phyloP scores from a whole-genome alignment of 2,113 vertebrate genomes.

The Phyllostomus discolor region DNA sequence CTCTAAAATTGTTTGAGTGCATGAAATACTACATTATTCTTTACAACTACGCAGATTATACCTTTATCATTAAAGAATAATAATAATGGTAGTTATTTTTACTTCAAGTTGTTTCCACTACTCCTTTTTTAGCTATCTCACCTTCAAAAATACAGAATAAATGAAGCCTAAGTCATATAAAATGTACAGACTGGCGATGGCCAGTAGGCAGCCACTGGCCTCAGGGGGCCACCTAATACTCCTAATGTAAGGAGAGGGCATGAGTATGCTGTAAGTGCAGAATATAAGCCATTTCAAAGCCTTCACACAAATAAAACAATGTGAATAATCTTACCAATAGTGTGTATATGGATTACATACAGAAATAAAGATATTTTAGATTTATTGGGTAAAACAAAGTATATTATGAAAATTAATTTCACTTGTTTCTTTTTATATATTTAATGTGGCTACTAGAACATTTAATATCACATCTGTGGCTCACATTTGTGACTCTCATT shows the following conservation, averaged over 20 bases:
- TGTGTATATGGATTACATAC: neutral
- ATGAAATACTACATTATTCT: neutral
- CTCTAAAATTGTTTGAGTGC: neutral
- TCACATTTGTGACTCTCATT: neutral
- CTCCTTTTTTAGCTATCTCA: neutral
- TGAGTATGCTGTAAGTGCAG: rapidly evolving
- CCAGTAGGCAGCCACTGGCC: rapidly evolving
- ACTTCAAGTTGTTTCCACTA: neutral
- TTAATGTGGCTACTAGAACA: neutral
- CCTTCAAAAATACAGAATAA: neutral
- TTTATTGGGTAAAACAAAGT: neutral
- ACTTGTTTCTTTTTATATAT: neutral
- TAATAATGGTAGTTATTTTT: neutral
- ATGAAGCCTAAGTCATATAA: neutral
- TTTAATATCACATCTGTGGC: neutral
- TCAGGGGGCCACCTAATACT: rapidly evolving
- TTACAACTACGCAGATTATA: neutral
- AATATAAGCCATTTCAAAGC: neutral
- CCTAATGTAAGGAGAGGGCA: neutral
- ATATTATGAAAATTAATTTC: neutral
- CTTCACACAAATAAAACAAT: neutral
- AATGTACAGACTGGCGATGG: rapidly evolving
- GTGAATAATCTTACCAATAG: no score
- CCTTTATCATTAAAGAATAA: neutral
- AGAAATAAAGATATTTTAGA: neutral